phyloP scores from a whole-genome alignment of 2,113 vertebrate genomes.

The Psittacula cyanocephala region DNA sequence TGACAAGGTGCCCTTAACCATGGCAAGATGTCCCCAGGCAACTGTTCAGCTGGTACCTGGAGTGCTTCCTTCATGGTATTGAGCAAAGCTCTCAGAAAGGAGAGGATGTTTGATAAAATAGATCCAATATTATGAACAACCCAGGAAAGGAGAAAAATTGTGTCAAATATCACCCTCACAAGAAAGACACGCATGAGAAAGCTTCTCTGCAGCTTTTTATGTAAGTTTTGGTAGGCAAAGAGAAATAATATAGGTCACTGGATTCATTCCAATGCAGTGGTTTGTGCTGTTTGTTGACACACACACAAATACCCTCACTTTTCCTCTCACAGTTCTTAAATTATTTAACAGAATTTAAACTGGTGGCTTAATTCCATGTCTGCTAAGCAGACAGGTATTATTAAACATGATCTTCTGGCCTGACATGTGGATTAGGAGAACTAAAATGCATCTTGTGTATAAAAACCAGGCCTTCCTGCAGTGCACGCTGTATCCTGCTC shows the following conservation, averaged over 20 bases:
- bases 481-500: rapidly evolving
- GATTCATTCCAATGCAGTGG: not conserved
- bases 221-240: not conserved
- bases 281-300: not conserved
- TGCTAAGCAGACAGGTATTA: not conserved
- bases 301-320: rapidly evolving
- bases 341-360: not conserved
- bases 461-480: not conserved
- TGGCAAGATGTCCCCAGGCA: not conserved
- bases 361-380: not conserved
- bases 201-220: not conserved
- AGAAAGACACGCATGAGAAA: not conserved
- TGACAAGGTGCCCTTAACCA: not conserved
- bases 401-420: not conserved
- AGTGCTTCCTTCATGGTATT: not conserved
- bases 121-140: not conserved
- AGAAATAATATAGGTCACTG: not conserved
- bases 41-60: not conserved
- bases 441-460: not conserved
- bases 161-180: not conserved
- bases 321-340: not conserved
- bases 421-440: not conserved
- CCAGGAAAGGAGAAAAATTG: not conserved
- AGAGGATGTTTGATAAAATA: not conserved
- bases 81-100: not conserved